Base-by-base conservation (phyloP, 2,113 vertebrate genomes). In the Rostratula benghalensis region DNA sequence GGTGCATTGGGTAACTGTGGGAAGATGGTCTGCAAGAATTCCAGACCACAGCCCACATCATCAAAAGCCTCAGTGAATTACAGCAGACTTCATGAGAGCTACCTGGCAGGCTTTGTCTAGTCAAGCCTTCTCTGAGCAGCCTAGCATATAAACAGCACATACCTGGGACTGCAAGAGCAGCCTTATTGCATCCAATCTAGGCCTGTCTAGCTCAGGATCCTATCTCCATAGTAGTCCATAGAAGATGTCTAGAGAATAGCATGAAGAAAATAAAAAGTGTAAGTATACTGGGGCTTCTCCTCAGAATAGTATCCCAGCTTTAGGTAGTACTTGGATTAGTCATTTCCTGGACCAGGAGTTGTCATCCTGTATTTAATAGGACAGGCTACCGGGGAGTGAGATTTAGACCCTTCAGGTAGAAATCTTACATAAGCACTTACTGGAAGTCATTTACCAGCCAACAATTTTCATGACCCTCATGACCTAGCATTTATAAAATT, bases 171-270 rank as follows among this genome's bases (percentile, higher is more conserved):
- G 18, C 5, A 43, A 35, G 46, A 50, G 35, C 53, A 56, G 35
- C n/a, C 23, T 56, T 8, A 54, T 0, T 8, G 25, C n/a, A 28
- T 33, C 27, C 5, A 2, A 11, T 10, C 14, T 19, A 41, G 39
- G n/a, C 19, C 53, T 63, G 31, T 13, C 30, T 30, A 35, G 51
- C 10, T 51, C 51, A 39, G 35, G 10, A 46, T n/a, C 33, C 45
- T n/a, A 3, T 27, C 33, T 71, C 53, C n/a, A 14, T 6, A 46
- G 35, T 6, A 60, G n/a, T 65, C 21, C 16, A 35, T 0, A 79
- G 37, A 4, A 51, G 31, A 59, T 20, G 3, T 24, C 37, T 27
- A 31, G 30, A 21, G 6, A 88, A 45, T 8, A 39, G 16, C n/a
- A 43, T 1, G 9, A 67, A n/a, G 39, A 63, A 80, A 80, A 28